These are phyloP conservation scores for Helostoma temminkii DNA, from an alignment of 2,797 vertebrate genomes.

Conservation along the genomic window DNA sequence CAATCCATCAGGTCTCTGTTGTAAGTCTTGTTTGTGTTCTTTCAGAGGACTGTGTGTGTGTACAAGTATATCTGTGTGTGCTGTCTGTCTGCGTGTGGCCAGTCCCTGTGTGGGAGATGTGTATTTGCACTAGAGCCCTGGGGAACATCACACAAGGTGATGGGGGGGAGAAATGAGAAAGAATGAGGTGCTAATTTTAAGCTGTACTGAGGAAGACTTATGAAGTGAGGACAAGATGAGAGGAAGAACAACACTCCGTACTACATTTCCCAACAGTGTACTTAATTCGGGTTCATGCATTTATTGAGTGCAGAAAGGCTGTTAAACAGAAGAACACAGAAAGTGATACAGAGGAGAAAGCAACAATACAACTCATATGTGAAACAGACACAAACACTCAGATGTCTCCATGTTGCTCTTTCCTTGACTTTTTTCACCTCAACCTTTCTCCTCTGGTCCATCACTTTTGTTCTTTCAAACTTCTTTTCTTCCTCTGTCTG, in stretches of 20 bases:
- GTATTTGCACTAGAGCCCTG: slow-evolving; percentile 66
- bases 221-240: slow-evolving; percentile 39
- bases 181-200: slow-evolving; percentile 23
- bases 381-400: slow-evolving; percentile 38
- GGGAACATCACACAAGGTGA: slow-evolving; percentile 66
- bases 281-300: slow-evolving; percentile 59
- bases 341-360: slow-evolving; percentile 59
- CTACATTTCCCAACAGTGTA: slow-evolving; percentile 37
- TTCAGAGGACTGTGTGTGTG: slow-evolving; percentile 37
- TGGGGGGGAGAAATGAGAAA: slow-evolving; percentile 42
- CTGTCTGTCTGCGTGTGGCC: slow-evolving; percentile 70
- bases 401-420: slow-evolving; percentile 42
- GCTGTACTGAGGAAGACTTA: slow-evolving; percentile 40
- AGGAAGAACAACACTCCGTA: slow-evolving; percentile 40
- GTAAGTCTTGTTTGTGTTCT: slow-evolving; percentile 63
- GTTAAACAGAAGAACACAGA: slow-evolving; percentile 50
- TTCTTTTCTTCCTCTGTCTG: slow-evolving; percentile 33
- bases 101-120: slow-evolving; percentile 58
- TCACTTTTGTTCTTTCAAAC: slow-evolving; percentile 51
- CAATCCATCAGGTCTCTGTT: slow-evolving; percentile 60
- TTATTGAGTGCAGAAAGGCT: slow-evolving; percentile 56
- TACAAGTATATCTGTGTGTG: slow-evolving; percentile 32
- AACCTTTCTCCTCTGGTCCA: slow-evolving; percentile 43
- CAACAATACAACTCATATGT: slow-evolving; percentile 38
- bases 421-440: slow-evolving; percentile 53